Evolutionary conservation across 2,113 vertebrate genomes (phyloP).

Genomic region (Leucopsar rothschildi): DNA sequence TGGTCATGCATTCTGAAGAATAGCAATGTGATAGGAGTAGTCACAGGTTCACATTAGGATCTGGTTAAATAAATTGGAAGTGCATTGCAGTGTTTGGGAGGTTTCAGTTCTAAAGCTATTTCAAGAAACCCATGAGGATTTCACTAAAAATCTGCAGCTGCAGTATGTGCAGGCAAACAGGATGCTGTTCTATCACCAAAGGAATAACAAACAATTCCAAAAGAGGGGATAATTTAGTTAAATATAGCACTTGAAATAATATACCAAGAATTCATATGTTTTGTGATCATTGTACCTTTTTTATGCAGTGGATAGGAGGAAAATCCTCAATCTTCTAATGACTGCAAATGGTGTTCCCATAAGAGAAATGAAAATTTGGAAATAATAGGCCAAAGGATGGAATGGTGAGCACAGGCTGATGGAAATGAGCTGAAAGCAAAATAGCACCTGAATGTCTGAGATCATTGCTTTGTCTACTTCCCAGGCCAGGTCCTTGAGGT

Average conservation of each 20-base stretch:
- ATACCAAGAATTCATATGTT: not conserved
- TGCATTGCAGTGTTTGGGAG: not conserved
- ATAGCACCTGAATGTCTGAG: not conserved
- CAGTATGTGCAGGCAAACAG: constrained; percentile 56
- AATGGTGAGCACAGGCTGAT: not conserved
- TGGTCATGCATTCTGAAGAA: not conserved
- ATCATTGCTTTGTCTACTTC: not conserved
- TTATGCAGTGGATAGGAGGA: not conserved
- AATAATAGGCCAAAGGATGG: not conserved
- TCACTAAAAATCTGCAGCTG: constrained; percentile 51
- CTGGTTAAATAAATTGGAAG: not conserved
- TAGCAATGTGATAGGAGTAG: not conserved
- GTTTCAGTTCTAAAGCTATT: constrained; percentile 30
- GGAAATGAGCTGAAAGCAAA: not conserved
- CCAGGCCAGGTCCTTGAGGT: not conserved
- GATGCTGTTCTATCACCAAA: constrained; percentile 60
- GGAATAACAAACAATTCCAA: constrained; percentile 65
- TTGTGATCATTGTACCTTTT: constrained; percentile 10
- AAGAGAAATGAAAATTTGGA: not conserved
- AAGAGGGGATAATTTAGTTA: constrained; percentile 57
- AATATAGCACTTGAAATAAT: constrained; percentile 56
- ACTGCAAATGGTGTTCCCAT: not conserved
- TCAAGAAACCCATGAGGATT: constrained; percentile 60
- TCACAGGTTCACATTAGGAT: not conserved
- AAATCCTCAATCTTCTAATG: not conserved